Evolutionary conservation across 2,888 invertebrate species (phyloP).

Genomic region (Homarus gammarus): DNA sequence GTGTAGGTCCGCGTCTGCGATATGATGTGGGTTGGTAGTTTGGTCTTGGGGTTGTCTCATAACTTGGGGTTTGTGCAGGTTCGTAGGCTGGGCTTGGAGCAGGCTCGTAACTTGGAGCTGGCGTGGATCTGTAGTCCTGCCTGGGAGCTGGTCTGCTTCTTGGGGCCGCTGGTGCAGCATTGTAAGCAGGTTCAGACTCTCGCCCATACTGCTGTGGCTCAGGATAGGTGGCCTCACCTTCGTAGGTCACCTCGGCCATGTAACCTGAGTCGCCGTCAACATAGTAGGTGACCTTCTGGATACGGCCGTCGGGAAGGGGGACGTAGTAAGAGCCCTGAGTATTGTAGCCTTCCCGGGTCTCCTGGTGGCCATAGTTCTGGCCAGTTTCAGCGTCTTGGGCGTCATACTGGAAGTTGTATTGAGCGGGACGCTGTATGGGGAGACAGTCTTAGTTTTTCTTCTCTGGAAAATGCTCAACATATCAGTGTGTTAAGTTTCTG

Average conservation of each 20-base stretch:
- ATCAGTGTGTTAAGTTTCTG: too few species aligned
- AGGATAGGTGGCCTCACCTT: conserved; percentile 25
- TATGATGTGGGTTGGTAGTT: background rate
- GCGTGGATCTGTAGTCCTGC: background rate
- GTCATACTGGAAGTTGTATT: conserved; percentile 46
- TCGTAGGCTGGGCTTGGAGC: background rate
- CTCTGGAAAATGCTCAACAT: too few species aligned
- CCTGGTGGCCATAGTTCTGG: conserved; percentile 34
- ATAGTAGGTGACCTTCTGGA: conserved; percentile 55
- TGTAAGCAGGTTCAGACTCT: background rate
- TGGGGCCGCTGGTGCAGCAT: background rate
- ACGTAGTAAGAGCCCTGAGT: conserved; percentile 51
- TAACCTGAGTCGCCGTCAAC: conserved; percentile 44
- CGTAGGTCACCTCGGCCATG: conserved; percentile 50
- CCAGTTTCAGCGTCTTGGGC: conserved; percentile 21
- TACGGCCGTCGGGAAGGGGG: conserved; percentile 33
- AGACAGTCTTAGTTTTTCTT: background rate
- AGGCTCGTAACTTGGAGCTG: background rate
- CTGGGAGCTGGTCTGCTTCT: background rate
- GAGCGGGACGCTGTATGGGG: background rate
- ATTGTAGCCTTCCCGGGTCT: conserved; percentile 36
- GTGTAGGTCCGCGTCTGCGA: background rate
- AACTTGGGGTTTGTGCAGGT: background rate
- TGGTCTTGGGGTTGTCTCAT: background rate
- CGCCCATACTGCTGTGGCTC: background rate